Base-by-base conservation (phyloP, 1,140 invertebrate genomes). In the Pseudoatta argentina region DNA sequence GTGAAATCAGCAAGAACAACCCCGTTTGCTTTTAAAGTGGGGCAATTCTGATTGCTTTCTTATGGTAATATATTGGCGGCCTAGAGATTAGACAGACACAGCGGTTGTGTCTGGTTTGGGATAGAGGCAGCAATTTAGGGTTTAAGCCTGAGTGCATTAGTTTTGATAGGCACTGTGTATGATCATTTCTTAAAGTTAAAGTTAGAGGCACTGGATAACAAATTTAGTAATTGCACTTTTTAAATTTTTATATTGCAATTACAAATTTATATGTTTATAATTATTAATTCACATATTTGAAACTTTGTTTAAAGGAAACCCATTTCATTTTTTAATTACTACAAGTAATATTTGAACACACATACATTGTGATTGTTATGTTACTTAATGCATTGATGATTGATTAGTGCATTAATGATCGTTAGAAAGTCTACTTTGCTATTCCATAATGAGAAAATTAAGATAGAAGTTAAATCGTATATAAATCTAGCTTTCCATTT, bases 41-140 rank as follows among this genome's bases (percentile, higher is more conserved):
- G 79, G 81, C 86, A 82, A 89, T 91, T 91, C 87, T 86, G 81
- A 87, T 93, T 90, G 90, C 73, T 92, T 92, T 91, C 85, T 87
- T 92, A 91, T 87, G 81, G 72, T 88, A 91, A 89, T 88, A 88
- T 91, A 92, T 83, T 77, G 86, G 87, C 82, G 82, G 91, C 92
- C 90, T 92, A 92, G 89, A 93, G 87, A 93, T 94, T 93, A 94
- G 93, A 94, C 93, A 94, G 93, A 94, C 92, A 93, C 93, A 94
- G 93, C 92, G 90, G 88, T 88, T 67, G 87, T 87, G 91, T 93
- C 91, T 92, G 89, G 90, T 91, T 91, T 89, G 92, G 93, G 92
- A 94, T 87, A 94, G 90, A 94, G 93, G 93, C 93, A 94, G 93
- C 93, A 94, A 92, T 94, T 93, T 93, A 94, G 86, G 89, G 91